phyloP scores from a whole-genome alignment of 2,113 vertebrate genomes.

The Holacanthus passer region DNA sequence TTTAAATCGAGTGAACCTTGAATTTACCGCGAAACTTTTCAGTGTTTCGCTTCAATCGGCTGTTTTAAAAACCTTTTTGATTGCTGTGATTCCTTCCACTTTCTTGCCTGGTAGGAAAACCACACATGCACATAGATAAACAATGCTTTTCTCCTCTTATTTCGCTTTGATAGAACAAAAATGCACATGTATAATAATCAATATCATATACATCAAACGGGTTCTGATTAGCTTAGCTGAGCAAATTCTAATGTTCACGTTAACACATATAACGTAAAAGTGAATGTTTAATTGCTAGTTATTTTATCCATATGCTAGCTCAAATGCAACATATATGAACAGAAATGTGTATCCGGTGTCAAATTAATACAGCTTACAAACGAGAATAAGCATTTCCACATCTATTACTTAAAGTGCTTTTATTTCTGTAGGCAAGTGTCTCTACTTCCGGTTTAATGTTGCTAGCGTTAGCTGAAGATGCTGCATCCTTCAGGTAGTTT shows the following conservation, averaged over 20 bases:
- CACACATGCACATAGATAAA: neutral
- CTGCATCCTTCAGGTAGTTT: neutral
- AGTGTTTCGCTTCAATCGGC: neutral
- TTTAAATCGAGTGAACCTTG: conserved; percentile 53
- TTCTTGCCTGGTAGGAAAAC: conserved; percentile 34
- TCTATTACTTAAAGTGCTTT: conserved; percentile 22
- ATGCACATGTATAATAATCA: no score
- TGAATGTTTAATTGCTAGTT: neutral
- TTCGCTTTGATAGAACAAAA: neutral
- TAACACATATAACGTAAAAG: neutral
- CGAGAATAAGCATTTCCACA: neutral
- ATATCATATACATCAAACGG: no score
- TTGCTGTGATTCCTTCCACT: neutral
- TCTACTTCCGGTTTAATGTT: conserved; percentile 19
- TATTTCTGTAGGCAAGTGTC: conserved; percentile 15
- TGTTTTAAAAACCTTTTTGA: neutral
- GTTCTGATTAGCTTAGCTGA: neutral
- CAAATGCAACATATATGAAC: neutral
- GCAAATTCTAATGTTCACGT: neutral
- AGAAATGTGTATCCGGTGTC: neutral
- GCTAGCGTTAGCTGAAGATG: conserved; percentile 6
- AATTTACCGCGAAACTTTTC: conserved; percentile 62
- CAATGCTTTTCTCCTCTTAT: neutral
- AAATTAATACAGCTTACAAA: neutral
- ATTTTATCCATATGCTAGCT: neutral